Base-by-base conservation (phyloP, 2,113 vertebrate species). In the Hippolais icterina region DNA sequence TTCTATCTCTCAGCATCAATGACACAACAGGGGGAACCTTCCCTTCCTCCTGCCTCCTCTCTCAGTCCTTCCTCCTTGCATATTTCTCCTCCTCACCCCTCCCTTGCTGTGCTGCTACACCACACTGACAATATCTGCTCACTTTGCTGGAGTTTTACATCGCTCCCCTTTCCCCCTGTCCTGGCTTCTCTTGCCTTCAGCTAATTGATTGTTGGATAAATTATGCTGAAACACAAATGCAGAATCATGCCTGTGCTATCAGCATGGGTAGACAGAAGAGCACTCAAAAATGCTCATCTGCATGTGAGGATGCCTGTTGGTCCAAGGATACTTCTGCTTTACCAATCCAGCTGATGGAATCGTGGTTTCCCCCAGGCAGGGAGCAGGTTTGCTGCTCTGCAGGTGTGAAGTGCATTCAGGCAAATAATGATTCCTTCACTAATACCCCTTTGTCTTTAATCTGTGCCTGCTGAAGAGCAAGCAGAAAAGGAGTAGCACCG, bases 21-120 rank as follows among this genome's bases (percentile, higher is more conserved):
- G 27, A 37, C 0, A 0, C 22, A 57, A 21, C 14, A 64, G 33
- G 33, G 4, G 6, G 35, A n/a, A 52, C 7, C 4, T 76, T 21
- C 21, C 35, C 31, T 46, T 69, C 49, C 39, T n/a, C 21, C 63
- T 49, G 4, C 7, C 60, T 59, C 21, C 9, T 35, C 31, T 84
- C 41, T 31, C 31, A n/a, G 17, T 1, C 15, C 20, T 69, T 47
- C 44, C n/a, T 46, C 16, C 25, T 24, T 28, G 24, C 21, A 4
- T 6, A 6, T 53, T 89, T 71, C 29, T 54, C 33, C 47, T 83
- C 52, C n/a, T 31, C 59, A n/a, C 9, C 64, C 33, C 0, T 10
- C 37, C 11, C 5, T 31, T 3, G 2, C 75, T 42, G 35, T 1
- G 1, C 3, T 50, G 33, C 68, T 33, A 8, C 10, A 4, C 12